phyloP scores from a whole-genome alignment of 2,888 invertebrate genomes.

The Andrena bicolor region DNA sequence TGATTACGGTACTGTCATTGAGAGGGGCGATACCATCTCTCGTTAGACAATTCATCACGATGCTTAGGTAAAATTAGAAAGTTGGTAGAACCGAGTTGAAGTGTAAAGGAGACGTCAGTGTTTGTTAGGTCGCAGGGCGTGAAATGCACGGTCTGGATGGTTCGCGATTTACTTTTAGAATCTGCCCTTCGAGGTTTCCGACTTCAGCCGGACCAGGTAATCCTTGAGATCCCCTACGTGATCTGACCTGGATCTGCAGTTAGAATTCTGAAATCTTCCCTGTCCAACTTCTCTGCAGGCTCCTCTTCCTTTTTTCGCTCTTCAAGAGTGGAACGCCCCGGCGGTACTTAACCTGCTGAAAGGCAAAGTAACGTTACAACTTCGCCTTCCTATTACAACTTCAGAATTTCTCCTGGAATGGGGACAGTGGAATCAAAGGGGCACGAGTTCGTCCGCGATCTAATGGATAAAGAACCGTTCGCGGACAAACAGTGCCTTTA shows the following conservation, averaged over 20 bases:
- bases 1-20: conserved; percentile 72
- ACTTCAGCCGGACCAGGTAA: neutral
- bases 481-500: neutral
- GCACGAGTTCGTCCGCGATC: too few relatives aligned
- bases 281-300: neutral
- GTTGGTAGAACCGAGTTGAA: neutral
- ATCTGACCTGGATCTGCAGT: conserved; percentile 1
- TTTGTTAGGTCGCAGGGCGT: neutral
- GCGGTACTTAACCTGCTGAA: too few relatives aligned
- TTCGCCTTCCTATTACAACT: too few relatives aligned
- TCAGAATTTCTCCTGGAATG: too few relatives aligned
- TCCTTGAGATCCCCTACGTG: neutral
- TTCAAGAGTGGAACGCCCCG: too few relatives aligned
- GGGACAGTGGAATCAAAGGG: too few relatives aligned
- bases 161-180: neutral
- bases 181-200: neutral
- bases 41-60: conserved; percentile 18
- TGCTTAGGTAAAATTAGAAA: conserved; percentile 23
- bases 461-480: neutral
- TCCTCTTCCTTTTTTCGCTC: neutral
- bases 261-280: conserved; percentile 6
- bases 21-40: conserved; percentile 72
- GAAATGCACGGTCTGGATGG: neutral
- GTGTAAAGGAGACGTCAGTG: neutral
- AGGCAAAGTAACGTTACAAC: too few relatives aligned